Base-by-base conservation (phyloP, 1,140 invertebrate species). In the Drosophila azteca region DNA sequence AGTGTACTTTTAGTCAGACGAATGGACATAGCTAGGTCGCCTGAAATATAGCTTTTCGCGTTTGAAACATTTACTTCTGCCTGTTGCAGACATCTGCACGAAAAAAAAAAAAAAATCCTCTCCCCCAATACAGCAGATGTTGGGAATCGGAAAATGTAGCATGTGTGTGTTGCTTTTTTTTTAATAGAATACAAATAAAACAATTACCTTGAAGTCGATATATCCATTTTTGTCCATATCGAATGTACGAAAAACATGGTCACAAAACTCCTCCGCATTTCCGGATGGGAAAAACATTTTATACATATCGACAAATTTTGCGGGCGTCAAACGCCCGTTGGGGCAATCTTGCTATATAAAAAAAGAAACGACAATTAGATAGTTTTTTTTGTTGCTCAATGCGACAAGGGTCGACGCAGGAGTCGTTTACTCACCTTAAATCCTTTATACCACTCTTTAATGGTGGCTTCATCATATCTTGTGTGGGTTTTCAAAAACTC, bases 231-330 rank as follows among this genome's bases (percentile, higher is more conserved):
- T 98, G 93, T 99, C 98, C 95, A 98, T 98, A 92, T 99, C 98
- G 93, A 99, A 99, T 93, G 98, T 99, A 80, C 98, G 95, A 93
- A 99, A 99, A 13, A 99, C 98, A 92, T 99, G 98, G 90, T 99
- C 97, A 92, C 98, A 99, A 93, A 99, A 99, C 93, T 99, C 97
- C 92, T 99, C 97, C 20, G 98, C 98, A 91, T 99, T 98, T 57
- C 99, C 98, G 87, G 97, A 98, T 9, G 98, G 98, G 93, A 99
- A 99, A 94, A 99, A 98, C 96, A 97, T 98, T 95, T 98, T 99
- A 94, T 99, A 99, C 95, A 99, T 99, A 93, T 99, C 98, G 87
- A 99, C 97, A 92, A 99, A 99, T 93, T 99, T 99, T 58, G 97
- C 96, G 54, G 98, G 97, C 46, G 98, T 99, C 85, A 99, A 93